Percentiles rank a stretch among this genome's conserved stretches.
Evolutionary conservation across 2,797 vertebrate genomes (phyloP).

Genomic region (Alcedo quadribrachys): DNA sequence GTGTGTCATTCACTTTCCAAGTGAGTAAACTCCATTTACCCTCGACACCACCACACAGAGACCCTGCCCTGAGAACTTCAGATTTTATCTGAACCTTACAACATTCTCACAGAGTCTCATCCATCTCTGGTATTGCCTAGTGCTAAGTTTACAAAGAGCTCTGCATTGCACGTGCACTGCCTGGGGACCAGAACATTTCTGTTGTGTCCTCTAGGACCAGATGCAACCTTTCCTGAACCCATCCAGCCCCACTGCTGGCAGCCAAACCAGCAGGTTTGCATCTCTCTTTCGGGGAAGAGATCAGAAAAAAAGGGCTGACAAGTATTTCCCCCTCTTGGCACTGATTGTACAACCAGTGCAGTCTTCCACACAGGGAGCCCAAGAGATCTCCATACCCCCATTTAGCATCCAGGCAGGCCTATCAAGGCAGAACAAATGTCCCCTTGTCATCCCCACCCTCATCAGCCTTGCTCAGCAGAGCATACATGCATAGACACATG

Average conservation of each 20-base stretch:
- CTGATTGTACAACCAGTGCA: rapidly evolving
- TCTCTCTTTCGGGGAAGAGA: not conserved
- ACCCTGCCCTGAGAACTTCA: slow-evolving; percentile 43
- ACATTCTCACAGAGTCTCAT: slow-evolving; percentile 28
- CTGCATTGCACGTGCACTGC: rapidly evolving
- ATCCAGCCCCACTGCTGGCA: not conserved
- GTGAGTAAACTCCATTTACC: slow-evolving; percentile 58
- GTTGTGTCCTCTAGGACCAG: not conserved
- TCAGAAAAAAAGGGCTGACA: not conserved
- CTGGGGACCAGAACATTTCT: not conserved
- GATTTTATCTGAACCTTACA: slow-evolving; percentile 60
- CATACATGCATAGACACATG: rapidly evolving
- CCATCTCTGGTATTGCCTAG: not conserved
- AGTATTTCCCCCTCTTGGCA: not conserved
- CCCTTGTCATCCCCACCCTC: not conserved
- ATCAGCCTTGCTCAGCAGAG: not conserved
- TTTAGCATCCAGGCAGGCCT: not conserved
- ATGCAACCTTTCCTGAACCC: not conserved
- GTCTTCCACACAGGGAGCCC: not conserved
- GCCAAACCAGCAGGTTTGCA: not conserved
- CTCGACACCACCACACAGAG: not conserved
- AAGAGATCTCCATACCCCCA: not conserved
- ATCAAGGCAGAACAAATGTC: not conserved
- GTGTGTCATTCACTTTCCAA: not conserved
- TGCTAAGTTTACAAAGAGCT: not conserved